Evolutionary conservation across 2,113 vertebrate species (phyloP).

Genomic region (Orientallactaga bullata): DNA sequence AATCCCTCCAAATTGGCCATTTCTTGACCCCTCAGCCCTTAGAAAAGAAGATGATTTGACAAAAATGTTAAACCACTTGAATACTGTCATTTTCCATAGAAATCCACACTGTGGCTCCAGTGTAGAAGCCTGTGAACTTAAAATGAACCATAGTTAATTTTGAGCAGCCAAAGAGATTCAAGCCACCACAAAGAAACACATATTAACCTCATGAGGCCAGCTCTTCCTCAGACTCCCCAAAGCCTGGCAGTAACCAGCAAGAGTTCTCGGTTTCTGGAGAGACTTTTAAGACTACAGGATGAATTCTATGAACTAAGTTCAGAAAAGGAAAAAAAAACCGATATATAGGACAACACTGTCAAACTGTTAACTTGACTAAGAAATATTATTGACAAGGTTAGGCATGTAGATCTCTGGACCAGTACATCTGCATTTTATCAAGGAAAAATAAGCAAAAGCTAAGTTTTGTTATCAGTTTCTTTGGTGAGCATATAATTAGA

Average conservation of each 20-base stretch:
- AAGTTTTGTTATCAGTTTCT: neutral
- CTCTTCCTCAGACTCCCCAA: neutral
- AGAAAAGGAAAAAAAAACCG: neutral
- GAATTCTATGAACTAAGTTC: neutral
- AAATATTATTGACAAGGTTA: conserved; percentile 1
- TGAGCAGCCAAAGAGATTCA: neutral
- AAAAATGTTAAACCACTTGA: conserved; percentile 60
- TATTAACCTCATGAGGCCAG: neutral
- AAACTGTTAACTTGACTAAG: neutral
- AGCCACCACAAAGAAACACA: neutral
- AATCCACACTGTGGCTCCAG: neutral
- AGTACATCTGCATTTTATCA: neutral
- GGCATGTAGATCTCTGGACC: neutral
- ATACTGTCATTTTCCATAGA: conserved; percentile 53
- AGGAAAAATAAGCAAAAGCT: neutral
- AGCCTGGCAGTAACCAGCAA: neutral
- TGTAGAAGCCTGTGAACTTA: conserved; percentile 42
- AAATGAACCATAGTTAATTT: conserved; percentile 63
- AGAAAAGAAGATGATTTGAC: conserved; percentile 58
- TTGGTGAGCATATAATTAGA: neutral
- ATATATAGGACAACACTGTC: neutral
- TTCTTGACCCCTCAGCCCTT: conserved; percentile 61
- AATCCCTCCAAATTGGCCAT: conserved; percentile 50
- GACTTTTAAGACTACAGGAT: neutral
- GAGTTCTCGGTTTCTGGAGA: neutral